These are phyloP conservation scores for Macroglossus sobrinus DNA, from an alignment of 2,113 vertebrate species.

Conservation along the genomic window DNA sequence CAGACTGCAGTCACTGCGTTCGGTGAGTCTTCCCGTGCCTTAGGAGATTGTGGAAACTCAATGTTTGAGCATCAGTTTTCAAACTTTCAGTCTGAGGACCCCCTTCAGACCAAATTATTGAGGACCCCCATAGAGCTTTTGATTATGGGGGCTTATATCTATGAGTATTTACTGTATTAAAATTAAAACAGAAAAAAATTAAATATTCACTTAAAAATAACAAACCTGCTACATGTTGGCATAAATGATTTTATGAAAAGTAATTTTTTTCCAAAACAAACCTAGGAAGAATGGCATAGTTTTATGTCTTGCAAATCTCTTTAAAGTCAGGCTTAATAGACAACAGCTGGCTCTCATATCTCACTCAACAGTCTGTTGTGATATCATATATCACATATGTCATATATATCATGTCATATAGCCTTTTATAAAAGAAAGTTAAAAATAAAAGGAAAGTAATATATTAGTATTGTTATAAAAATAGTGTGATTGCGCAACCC, in stretches of 20 bases:
- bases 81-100: not conserved
- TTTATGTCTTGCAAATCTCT: not conserved
- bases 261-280: not conserved
- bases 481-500: not conserved
- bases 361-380: not conserved
- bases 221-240: not conserved
- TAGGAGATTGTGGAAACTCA: not conserved
- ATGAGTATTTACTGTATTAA: not conserved
- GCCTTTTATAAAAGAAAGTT: not conserved
- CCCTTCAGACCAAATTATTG: not conserved
- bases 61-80: not conserved
- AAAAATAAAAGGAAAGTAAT: not conserved
- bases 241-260: slow-evolving; percentile 27
- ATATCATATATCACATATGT: not conserved
- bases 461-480: not conserved
- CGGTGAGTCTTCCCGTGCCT: not conserved
- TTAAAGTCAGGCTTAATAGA: not conserved
- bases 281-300: not conserved
- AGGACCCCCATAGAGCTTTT: not conserved
- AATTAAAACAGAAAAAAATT: not conserved
- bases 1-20: not conserved
- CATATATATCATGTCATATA: not conserved
- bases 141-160: not conserved
- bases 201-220: not conserved
- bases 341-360: not conserved